Evolutionary conservation across 2,797 vertebrate species (phyloP).

Genomic region (Dipus sagitta): DNA sequence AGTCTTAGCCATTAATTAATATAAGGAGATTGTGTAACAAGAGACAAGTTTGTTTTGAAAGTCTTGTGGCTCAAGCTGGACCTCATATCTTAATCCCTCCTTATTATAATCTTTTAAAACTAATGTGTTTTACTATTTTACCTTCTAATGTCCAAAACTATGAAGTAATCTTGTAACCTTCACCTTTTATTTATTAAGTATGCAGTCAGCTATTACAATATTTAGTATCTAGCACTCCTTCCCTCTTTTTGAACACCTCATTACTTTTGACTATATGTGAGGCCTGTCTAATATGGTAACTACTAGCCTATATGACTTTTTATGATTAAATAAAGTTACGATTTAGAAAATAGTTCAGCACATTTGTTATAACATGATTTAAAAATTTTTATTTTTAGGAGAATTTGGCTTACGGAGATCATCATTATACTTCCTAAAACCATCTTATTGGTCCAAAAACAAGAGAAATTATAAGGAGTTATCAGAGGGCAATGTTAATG

Average conservation of each 20-base stretch:
- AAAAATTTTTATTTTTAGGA: slow-evolving; percentile 87
- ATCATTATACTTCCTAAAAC: slow-evolving; percentile 95
- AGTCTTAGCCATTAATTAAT: neutral
- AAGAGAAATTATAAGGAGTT: slow-evolving; percentile 93
- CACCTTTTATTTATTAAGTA: neutral
- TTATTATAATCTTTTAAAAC: neutral
- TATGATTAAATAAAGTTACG: neutral
- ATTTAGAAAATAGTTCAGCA: neutral
- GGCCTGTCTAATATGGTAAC: neutral
- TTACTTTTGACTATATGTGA: neutral
- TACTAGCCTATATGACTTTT: neutral
- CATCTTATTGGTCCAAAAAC: slow-evolving; percentile 95
- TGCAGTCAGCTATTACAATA: neutral
- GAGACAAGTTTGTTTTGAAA: slow-evolving; percentile 59
- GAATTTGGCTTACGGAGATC: slow-evolving; percentile 94
- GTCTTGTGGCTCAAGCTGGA: neutral
- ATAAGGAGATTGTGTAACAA: neutral
- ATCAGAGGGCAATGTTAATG: slow-evolving; percentile 91
- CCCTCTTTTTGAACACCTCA: neutral
- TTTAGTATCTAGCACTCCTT: neutral
- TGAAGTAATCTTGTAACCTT: neutral
- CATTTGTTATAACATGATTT: neutral
- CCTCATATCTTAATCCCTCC: neutral
- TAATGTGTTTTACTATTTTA: neutral
- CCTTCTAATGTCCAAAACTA: neutral